These are phyloP conservation scores for Pseudorhiza aurosa DNA, from an alignment of 30 jellyfish, hydroid and myxozoan genomes.

Conservation along the genomic window DNA sequence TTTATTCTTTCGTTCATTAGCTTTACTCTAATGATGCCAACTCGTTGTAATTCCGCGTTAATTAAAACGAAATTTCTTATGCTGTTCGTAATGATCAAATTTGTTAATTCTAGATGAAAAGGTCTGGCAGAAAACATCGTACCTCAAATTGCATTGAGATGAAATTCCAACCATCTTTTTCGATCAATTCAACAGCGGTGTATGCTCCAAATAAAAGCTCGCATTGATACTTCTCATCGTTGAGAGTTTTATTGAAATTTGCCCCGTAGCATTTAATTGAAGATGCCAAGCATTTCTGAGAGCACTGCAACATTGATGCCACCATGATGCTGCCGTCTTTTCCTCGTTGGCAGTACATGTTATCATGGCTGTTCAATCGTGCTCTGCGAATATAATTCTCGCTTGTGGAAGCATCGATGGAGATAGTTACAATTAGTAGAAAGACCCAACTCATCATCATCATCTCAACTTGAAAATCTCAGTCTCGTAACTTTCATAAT, in stretches of 20 bases:
- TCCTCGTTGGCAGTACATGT: neutral
- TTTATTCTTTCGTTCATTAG: no score
- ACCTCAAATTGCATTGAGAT: neutral
- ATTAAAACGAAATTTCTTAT: no score
- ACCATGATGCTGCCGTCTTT: neutral
- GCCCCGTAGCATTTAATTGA: constrained; percentile 4
- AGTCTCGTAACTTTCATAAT: no score
- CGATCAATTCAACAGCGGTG: neutral
- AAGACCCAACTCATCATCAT: no score
- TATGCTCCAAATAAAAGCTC: neutral
- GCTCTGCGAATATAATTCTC: neutral
- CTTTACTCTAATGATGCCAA: no score
- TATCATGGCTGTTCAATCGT: neutral
- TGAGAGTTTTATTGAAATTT: neutral
- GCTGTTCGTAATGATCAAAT: no score
- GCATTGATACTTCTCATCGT: neutral
- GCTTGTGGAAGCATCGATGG: neutral
- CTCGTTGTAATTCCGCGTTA: no score
- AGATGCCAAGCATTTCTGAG: neutral
- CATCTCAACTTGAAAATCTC: no score
- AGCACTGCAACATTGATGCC: constrained; percentile 1
- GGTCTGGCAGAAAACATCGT: neutral
- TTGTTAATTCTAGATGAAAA: no score
- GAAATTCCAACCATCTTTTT: neutral
- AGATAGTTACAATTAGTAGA: no score